Evolutionary conservation across 2,797 vertebrate species (phyloP).

Genomic region (Rhincodon typus): DNA sequence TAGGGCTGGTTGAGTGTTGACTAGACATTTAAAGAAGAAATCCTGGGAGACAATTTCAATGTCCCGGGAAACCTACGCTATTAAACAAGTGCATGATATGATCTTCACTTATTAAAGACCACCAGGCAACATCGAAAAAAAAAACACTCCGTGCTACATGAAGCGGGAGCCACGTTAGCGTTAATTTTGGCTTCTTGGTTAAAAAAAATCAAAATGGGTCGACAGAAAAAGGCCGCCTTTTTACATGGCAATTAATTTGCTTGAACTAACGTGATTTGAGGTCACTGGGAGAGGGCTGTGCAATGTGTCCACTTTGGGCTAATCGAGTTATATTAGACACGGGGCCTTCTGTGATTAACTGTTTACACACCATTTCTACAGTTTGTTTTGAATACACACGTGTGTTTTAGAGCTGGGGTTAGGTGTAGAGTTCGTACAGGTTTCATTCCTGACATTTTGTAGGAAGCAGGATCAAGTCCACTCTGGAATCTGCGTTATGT

Average conservation of each 20-base stretch:
- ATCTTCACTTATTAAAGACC: not conserved
- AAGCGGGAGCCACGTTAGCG: not conserved
- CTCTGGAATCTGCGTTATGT: not conserved
- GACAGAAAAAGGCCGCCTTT: not conserved
- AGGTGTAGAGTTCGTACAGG: slow-evolving; percentile 41
- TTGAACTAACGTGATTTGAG: slow-evolving; percentile 24
- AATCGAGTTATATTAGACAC: slow-evolving; percentile 38
- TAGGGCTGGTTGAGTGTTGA: slow-evolving; percentile 12
- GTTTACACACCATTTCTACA: slow-evolving; percentile 29
- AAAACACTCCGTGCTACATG: not conserved
- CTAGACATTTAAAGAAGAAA: slow-evolving; percentile 19
- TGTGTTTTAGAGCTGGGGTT: slow-evolving; percentile 47
- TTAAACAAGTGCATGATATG: not conserved
- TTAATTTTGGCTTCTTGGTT: not conserved
- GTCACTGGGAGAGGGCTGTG: slow-evolving; percentile 13
- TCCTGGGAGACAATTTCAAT: not conserved
- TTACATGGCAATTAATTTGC: slow-evolving; percentile 30
- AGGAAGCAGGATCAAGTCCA: not conserved
- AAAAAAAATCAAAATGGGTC: not conserved
- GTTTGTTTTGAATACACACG: slow-evolving; percentile 57
- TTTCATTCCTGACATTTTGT: slow-evolving; percentile 39
- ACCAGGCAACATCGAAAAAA: not conserved
- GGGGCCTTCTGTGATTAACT: slow-evolving; percentile 10
- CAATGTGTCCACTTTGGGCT: not conserved
- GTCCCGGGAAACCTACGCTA: not conserved